Base-by-base conservation (phyloP, 2,888 invertebrate genomes). In the Petrolisthes manimaculis region DNA sequence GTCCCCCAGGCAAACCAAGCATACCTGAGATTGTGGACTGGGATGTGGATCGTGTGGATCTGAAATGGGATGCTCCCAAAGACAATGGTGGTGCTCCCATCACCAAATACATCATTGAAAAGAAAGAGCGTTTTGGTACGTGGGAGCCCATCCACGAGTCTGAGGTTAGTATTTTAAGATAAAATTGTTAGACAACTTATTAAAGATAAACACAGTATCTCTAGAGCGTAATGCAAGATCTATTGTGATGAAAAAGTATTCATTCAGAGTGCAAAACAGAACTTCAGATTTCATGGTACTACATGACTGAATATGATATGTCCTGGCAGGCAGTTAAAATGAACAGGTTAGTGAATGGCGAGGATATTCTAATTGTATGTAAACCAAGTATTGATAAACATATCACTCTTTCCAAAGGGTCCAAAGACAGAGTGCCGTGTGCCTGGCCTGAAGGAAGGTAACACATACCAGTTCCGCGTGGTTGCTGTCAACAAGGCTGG, bases 401-500 rank as follows among this genome's bases (percentile, higher is more conserved):
- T 37, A 2, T 37, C 37, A 37, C 37, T 37, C 37, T 37, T 37
- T 37, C 37, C 93, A 93, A 92, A 96, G 95, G 95, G 95, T 81
- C 95, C 97, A 18, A 95, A 95, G 91, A 95, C 96, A 91, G 96
- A 96, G 92, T 97, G 96, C n/a, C 95, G 95, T 54, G 97, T 97
- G 80, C 96, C 96, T 3, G 97, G 96, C 8, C 94, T 98, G 80
- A 96, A 96, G 92, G 97, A 98, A 94, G 97, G 97, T 91, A 97
- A 97, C 92, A 96, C 96, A 18, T 98, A 98, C 93, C 98, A 98
- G 94, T 99, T 99, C 95, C 95, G 98, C n/a, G 97, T 99, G 0
- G 95, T 96, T 6, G 98, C 98, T 67, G 96, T 98, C 24, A 99
- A 99, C 94, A 98, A 98, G 93, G 98, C 98, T 8, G 98, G 99